These are phyloP conservation scores for Sphinx pinastri DNA, from an alignment of 2,888 invertebrate species.

Conservation along the genomic window DNA sequence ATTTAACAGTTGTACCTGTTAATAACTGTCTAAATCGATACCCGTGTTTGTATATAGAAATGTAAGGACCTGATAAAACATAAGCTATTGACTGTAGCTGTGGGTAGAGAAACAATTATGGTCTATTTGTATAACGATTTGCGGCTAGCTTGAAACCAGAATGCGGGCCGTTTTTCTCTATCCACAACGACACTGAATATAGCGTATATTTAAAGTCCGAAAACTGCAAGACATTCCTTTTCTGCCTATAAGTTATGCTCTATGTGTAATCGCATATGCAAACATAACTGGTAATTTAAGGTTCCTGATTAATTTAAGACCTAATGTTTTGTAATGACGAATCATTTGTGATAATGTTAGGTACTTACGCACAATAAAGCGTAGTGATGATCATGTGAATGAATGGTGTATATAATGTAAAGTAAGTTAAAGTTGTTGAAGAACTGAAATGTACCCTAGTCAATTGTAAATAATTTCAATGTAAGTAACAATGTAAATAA, in stretches of 20 bases:
- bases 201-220: background rate
- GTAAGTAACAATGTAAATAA: slow-evolving; percentile 45
- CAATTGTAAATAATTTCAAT: slow-evolving; percentile 79
- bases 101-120: too few relatives aligned
- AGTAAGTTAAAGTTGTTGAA: slow-evolving; percentile 66
- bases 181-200: too few relatives aligned
- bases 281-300: slow-evolving; percentile 60
- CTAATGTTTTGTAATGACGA: slow-evolving; percentile 46
- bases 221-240: slow-evolving; percentile 59
- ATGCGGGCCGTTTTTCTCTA: too few relatives aligned
- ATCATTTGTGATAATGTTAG: slow-evolving; percentile 78
- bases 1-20: slow-evolving; percentile 14
- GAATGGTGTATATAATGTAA: slow-evolving; percentile 61
- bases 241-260: slow-evolving; percentile 43
- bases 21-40: background rate
- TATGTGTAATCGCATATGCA: slow-evolving; percentile 41
- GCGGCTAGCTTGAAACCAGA: too few relatives aligned
- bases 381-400: slow-evolving; percentile 55
- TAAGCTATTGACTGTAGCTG: too few relatives aligned
- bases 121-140: too few relatives aligned
- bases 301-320: slow-evolving; percentile 67
- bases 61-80: background rate
- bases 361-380: slow-evolving; percentile 69
- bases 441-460: slow-evolving; percentile 84
- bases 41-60: slow-evolving; percentile 14